phyloP scores from a whole-genome alignment of 2,797 vertebrate genomes.

The Betta splendens region DNA sequence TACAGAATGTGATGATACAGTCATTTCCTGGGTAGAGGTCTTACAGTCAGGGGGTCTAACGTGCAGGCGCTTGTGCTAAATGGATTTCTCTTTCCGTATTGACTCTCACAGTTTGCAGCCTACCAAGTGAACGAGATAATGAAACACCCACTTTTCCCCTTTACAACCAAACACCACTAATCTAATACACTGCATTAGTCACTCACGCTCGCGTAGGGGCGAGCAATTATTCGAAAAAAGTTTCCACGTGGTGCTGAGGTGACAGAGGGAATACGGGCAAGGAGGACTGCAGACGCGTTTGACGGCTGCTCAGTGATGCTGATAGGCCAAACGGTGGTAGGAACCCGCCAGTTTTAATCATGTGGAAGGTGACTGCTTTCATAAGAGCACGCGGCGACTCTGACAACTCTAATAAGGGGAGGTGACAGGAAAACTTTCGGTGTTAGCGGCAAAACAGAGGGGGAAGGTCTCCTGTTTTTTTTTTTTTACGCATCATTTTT shows the following conservation, averaged over 20 bases:
- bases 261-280: conserved; percentile 80
- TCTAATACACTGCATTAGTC: conserved; percentile 83
- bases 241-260: conserved; percentile 75
- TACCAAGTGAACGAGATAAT: conserved; percentile 68
- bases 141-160: conserved; percentile 52
- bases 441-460: conserved; percentile 88
- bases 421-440: conserved; percentile 88
- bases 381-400: conserved; percentile 87
- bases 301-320: conserved; percentile 80
- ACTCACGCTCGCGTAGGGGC: conserved; percentile 75
- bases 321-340: conserved; percentile 84
- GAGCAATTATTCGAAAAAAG: conserved; percentile 86
- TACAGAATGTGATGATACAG: conserved; percentile 17
- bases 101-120: conserved; percentile 63
- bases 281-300: conserved; percentile 72
- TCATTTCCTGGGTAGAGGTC: conserved; percentile 33
- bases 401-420: conserved; percentile 91
- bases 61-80: conserved; percentile 47
- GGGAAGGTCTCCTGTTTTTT: conserved; percentile 80
- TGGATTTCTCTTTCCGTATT: conserved; percentile 64
- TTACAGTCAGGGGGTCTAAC: conserved; percentile 52
- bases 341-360: conserved; percentile 85
- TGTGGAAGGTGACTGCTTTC: conserved; percentile 87
- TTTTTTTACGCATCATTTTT: conserved; percentile 29
- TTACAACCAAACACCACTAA: conserved; percentile 73